phyloP scores from a whole-genome alignment of 2,888 invertebrate species.

The Megalurothrips usitatus region DNA sequence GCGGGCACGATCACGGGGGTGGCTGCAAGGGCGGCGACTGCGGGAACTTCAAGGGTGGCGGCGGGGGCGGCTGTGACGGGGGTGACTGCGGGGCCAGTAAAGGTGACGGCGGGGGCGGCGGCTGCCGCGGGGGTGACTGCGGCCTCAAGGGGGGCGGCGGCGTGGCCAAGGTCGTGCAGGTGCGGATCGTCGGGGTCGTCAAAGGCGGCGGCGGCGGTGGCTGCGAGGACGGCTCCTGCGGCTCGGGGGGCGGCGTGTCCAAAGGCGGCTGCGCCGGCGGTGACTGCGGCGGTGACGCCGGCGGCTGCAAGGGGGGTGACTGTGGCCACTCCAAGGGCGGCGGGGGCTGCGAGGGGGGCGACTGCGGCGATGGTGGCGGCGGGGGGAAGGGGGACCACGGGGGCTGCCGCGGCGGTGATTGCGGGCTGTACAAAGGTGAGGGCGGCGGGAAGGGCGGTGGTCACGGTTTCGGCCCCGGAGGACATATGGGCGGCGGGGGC shows the following conservation, averaged over 20 bases:
- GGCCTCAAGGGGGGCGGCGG: neutral
- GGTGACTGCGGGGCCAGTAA: neutral
- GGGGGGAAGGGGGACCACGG: neutral
- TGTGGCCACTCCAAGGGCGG: neutral
- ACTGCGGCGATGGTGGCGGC: neutral
- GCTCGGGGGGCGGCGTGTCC: neutral
- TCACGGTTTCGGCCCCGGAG: neutral
- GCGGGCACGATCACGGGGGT: neutral
- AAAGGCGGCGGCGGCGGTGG: neutral
- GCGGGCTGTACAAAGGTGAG: neutral
- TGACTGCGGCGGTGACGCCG: neutral
- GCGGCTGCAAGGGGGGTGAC: neutral
- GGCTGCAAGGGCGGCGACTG: neutral
- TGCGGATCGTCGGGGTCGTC: neutral
- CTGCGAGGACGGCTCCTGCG: neutral
- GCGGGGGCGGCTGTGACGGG: neutral
- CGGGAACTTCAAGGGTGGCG: neutral
- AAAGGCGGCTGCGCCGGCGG: neutral
- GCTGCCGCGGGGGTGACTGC: neutral
- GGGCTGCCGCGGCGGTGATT: neutral
- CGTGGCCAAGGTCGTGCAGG: neutral
- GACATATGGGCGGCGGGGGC: constrained; percentile 5
- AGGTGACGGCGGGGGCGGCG: neutral
- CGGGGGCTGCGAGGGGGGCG: neutral
- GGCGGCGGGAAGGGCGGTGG: neutral